Base-by-base conservation (phyloP, 2,888 invertebrate genomes). In the Abrostola tripartita region DNA sequence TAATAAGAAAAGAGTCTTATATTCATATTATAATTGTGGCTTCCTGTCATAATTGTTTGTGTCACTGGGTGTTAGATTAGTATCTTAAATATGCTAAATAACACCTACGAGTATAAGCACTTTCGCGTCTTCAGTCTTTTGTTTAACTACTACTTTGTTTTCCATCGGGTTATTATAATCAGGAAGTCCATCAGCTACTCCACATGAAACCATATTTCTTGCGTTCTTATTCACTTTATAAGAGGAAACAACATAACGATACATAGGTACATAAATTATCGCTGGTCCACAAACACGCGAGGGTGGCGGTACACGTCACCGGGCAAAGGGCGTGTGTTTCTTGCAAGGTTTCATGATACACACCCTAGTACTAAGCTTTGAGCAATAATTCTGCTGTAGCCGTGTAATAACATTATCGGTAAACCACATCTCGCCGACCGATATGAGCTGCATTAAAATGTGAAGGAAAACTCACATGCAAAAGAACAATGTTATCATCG, bases 321-420 rank as follows among this genome's bases (percentile, higher is more conserved):
- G 44, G 12, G 47, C 61, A 67, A 69, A 72, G 76, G 72, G 78
- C 64, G 78, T 65, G 38, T 57, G 62, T 81, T 78, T 66, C 65
- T 75, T 78, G 56, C 65, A 62, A 74, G 71, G 71, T 78, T 76
- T 78, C 65, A 65, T 53, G 65, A 68, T 71, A 76, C 50, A 71
- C 64, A 66, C 71, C 62, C 70, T 61, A 68, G 68, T 51, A 55
- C 76, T 53, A 68, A 69, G 62, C 65, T 68, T 55, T 51, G 49
- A 54, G 52, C 47, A 67, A 60, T 70, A 65, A 61, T 51, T 67
- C 75, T 54, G n/a, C 47, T 59, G 53, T 64, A 62, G 53, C 38
- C 36, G 52, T 57, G 65, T 64, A 77, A 78, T 74, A 69, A 65
- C 52, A 77, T 74, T 73, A 78, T 77, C 78, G 58, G 47, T 49